A percentile compares a stretch with the other conserved stretches of the same genome.
These are phyloP conservation scores for Machimus atricapillus DNA, from an alignment of 2,888 invertebrate genomes.

Conservation along the genomic window DNA sequence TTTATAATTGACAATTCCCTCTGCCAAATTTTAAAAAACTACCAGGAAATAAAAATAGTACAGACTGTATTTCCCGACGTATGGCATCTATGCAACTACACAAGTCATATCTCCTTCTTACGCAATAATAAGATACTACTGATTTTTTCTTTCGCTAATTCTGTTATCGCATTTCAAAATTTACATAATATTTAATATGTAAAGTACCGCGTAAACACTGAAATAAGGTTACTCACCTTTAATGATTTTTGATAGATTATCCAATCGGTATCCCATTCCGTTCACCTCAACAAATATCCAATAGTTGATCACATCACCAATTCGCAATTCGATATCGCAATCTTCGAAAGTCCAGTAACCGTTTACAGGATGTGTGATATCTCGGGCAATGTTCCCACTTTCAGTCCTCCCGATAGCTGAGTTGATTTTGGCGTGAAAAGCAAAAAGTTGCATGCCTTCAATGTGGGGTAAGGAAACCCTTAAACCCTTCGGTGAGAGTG, in stretches of 20 bases:
- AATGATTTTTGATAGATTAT: constrained; percentile 35
- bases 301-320: constrained; percentile 67
- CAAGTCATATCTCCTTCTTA: too few species aligned
- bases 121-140: too few species aligned
- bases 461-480: constrained; percentile 61
- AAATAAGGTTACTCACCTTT: constrained; percentile 26
- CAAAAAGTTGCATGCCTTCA: constrained; percentile 65
- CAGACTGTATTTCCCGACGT: too few species aligned
- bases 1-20: too few species aligned
- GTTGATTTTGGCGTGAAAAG: constrained; percentile 74
- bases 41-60: too few species aligned
- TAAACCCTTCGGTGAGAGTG: constrained; percentile 60
- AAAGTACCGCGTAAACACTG: background rate
- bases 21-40: too few species aligned
- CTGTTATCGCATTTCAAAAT: background rate
- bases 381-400: constrained; percentile 64
- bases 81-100: too few species aligned
- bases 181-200: background rate
- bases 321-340: constrained; percentile 58
- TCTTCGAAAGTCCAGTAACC: constrained; percentile 65
- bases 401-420: constrained; percentile 58
- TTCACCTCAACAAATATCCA: constrained; percentile 66
- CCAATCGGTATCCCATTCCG: constrained; percentile 49
- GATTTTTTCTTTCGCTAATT: too few species aligned
- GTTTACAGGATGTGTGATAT: constrained; percentile 58